Conservation (phyloP, 2,797 vertebrate species). For the Eutrigla gurnardus region DNA sequence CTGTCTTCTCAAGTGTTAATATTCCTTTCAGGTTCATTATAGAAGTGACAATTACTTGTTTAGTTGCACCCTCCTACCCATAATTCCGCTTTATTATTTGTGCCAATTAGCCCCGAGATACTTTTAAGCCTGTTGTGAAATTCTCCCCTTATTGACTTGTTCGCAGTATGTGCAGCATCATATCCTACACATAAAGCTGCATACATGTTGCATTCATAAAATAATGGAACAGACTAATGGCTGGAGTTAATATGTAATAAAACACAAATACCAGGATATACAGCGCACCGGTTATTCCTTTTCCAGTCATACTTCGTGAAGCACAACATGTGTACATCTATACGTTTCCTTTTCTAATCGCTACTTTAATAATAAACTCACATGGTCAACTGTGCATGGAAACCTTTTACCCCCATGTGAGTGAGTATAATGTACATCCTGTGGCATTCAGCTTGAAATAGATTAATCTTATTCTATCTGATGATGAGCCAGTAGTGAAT, state of each 20-base stretch:
- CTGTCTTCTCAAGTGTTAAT: conserved; percentile 4
- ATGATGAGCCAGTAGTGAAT: conserved; percentile 38
- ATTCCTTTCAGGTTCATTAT: conserved; percentile 24
- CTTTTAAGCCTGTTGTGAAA: conserved; percentile 16
- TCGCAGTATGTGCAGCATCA: background rate
- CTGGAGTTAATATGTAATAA: background rate
- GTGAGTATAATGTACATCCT: background rate
- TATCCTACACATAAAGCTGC: background rate
- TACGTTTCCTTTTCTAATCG: too few species aligned
- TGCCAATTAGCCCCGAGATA: conserved; percentile 40
- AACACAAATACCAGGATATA: background rate
- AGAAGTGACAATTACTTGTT: conserved; percentile 26
- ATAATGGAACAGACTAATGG: background rate
- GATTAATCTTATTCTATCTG: conserved; percentile 38
- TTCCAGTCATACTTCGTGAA: background rate
- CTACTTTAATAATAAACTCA: background rate
- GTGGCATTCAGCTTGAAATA: conserved; percentile 10
- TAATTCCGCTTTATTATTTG: conserved; percentile 29
- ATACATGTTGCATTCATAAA: background rate
- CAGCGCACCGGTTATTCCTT: background rate
- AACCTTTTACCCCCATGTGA: background rate
- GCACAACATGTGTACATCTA: background rate
- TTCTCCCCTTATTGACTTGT: conserved; percentile 2
- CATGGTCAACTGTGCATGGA: background rate
- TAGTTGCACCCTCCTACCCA: background rate